Evolutionary conservation across 37 sponge, comb jelly and placozoan genomes (phyloP), one percentile per base, ranked within the genome.

Genomic region (Tethya wilhelma): DNA sequence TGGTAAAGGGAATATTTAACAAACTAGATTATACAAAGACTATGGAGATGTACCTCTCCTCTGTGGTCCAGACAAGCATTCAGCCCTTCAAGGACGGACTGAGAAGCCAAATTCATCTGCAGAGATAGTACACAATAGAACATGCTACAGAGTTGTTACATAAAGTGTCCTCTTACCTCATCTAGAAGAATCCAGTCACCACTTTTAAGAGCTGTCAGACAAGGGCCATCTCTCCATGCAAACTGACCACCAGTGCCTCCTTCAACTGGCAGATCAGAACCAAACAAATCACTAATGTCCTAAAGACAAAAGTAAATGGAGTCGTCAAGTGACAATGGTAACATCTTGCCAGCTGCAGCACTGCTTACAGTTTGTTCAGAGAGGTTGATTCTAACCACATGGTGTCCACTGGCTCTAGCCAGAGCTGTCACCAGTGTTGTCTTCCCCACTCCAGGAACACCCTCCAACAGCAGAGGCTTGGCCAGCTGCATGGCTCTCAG

Each of bases 1-100:
- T 14, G 32, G 6, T 30, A 9, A 14, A 71, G 4, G 4, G 26
- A 68, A 62, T 25, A 76, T 14, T 69, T 31, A 53, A 34, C 23
- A 20, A 30, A 38, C 22, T 1, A 36, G 37, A 46, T 25, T 26
- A 5, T 46, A 44, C 3, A 23, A 64, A 7, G 44, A 78, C 39
- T 12, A 38, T 38, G 49, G 4, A 19, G 70, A 79, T 25, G 59
- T 31, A 93, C 95, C 64, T 98, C 97, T 37, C 87, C 90, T 71
- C 99, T 86, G 81, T 98, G 99, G 57, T 98, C 99, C 45, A 98
- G 63, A 60, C 94, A 93, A 12, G 99, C 97, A 84, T 98, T 98
- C 63, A 98, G 82, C 39, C 99, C 97, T 56, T 98, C 99, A 36
- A 98, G 64, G 1, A 98, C 99, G 32, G 99, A 90, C 79, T 98